Evolutionary conservation across 2,113 vertebrate genomes (phyloP).

Genomic region (Neogobius melanostomus): DNA sequence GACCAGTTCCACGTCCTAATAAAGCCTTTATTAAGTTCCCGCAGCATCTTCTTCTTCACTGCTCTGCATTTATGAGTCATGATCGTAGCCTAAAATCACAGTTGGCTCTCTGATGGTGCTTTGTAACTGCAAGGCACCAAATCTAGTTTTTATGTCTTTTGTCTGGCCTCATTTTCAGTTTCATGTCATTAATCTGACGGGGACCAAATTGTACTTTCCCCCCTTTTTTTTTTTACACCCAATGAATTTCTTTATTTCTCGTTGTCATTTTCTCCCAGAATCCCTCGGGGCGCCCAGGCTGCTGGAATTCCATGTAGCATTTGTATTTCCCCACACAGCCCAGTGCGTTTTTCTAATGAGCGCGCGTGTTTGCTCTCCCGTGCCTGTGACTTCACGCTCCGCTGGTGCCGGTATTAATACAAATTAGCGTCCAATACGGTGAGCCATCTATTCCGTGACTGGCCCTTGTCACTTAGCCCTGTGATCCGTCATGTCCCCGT

Average conservation of each 20-base stretch:
- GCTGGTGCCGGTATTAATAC: slow-evolving; percentile 39
- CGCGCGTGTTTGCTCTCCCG: slow-evolving; percentile 4
- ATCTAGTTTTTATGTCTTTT: slow-evolving; percentile 7
- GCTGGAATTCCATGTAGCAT: slow-evolving; percentile 30
- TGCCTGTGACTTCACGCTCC: slow-evolving; percentile 16
- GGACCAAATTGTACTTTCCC: slow-evolving; percentile 4
- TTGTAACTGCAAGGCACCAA: neutral
- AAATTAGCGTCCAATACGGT: slow-evolving; percentile 53
- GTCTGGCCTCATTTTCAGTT: neutral
- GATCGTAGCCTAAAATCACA: neutral
- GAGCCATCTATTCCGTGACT: slow-evolving; percentile 58
- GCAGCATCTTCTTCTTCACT: neutral
- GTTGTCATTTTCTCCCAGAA: slow-evolving; percentile 34
- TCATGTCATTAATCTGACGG: neutral
- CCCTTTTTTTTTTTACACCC: neutral
- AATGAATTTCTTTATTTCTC: slow-evolving; percentile 4
- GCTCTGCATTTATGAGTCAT: neutral
- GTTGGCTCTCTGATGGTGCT: neutral
- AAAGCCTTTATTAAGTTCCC: neutral
- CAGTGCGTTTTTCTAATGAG: slow-evolving; percentile 31
- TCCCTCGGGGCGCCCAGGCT: slow-evolving; percentile 18
- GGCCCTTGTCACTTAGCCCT: slow-evolving; percentile 44
- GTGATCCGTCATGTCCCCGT: slow-evolving; percentile 63
- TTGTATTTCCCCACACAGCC: slow-evolving; percentile 33
- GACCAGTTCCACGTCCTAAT: neutral